Conservation (phyloP, 2,113 vertebrate genomes). For the Chroicocephalus ridibundus region DNA sequence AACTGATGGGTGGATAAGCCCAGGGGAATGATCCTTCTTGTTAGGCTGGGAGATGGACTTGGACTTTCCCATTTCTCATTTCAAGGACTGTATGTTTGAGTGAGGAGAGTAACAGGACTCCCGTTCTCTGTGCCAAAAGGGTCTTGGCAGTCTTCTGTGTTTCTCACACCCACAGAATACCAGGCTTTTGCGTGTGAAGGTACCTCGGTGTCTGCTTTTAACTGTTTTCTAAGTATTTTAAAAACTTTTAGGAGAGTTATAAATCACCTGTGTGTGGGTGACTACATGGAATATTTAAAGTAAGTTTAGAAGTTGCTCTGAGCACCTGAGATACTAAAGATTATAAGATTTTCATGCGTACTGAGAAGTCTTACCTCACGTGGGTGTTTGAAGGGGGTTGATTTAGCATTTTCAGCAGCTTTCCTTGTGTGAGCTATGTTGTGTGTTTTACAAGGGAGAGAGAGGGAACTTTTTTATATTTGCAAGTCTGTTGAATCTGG, state of each 20-base stretch:
- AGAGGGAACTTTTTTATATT: not conserved
- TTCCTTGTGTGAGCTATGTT: not conserved
- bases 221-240: not conserved
- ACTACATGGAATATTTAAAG: not conserved
- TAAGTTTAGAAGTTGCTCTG: not conserved
- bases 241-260: not conserved
- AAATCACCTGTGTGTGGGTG: not conserved
- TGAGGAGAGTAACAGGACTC: not conserved
- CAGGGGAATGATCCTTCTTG: not conserved
- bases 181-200: not conserved
- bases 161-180: conserved; percentile 4
- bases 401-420: not conserved
- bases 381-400: not conserved
- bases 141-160: not conserved
- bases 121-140: not conserved
- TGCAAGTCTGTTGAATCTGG: not conserved
- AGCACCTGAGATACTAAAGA: not conserved
- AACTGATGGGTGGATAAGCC: not conserved
- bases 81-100: not conserved
- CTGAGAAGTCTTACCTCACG: not conserved
- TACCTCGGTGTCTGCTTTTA: not conserved
- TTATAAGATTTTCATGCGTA: not conserved
- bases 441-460: not conserved
- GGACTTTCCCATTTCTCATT: not conserved
- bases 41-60: not conserved